Percentiles rank a stretch among this genome's conserved stretches.
These are phyloP conservation scores for Geotria australis DNA, from an alignment of 2,797 vertebrate species.

Conservation along the genomic window DNA sequence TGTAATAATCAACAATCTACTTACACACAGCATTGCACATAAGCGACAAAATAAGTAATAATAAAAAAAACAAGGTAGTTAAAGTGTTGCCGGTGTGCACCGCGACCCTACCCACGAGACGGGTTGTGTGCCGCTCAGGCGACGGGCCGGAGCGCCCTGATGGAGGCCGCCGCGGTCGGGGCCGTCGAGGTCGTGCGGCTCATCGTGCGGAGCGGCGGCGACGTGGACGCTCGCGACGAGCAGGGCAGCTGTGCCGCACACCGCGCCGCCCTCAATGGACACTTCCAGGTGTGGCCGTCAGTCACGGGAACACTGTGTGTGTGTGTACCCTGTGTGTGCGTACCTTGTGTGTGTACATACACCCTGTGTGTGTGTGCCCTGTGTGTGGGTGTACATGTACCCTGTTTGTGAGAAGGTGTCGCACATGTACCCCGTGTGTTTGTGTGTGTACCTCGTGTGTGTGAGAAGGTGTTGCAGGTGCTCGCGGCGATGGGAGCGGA, in stretches of 20 bases:
- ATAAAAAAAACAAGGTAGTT: no score
- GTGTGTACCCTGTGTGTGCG: not conserved
- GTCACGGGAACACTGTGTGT: not conserved
- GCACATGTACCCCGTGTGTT: no score
- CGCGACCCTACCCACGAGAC: not conserved
- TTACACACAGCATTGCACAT: no score
- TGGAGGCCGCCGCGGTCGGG: conserved; percentile 38
- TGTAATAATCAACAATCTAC: no score
- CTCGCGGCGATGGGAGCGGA: conserved; percentile 32
- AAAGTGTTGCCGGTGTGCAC: no score
- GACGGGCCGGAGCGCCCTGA: conserved; percentile 43
- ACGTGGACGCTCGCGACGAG: conserved; percentile 27
- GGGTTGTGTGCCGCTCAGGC: conserved; percentile 10
- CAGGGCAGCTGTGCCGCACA: conserved; percentile 29
- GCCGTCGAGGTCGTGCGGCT: conserved; percentile 20
- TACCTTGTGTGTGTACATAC: no score
- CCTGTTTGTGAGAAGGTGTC: no score
- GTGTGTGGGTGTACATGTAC: no score
- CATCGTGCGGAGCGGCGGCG: conserved; percentile 32
- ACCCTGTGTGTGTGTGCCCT: no score
- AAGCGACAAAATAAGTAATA: no score
- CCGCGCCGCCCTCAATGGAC: conserved; percentile 56
- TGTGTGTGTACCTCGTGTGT: not conserved
- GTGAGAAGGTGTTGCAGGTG: conserved; percentile 14
- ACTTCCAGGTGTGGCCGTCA: conserved; percentile 28